Evolutionary conservation across 2,113 vertebrate species (phyloP).

Genomic region (Zosterops japonicus): DNA sequence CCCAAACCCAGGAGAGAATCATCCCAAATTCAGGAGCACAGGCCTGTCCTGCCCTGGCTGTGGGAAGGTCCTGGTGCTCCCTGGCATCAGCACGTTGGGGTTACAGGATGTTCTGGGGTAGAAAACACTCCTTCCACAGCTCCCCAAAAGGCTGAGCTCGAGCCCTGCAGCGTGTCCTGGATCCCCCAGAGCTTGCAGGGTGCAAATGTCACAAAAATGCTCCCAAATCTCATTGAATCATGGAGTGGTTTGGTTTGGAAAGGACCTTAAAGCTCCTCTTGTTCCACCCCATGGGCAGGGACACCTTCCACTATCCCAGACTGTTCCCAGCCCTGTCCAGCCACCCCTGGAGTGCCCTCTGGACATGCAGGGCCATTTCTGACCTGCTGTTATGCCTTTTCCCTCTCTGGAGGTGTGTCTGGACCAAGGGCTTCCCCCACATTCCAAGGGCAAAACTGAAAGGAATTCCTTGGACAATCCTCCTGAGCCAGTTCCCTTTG

Average conservation of each 20-base stretch:
- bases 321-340: not conserved
- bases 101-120: fast-evolving
- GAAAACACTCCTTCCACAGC: not conserved
- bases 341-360: not conserved
- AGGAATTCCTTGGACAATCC: not conserved
- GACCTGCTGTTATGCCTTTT: not conserved
- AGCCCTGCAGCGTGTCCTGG: fast-evolving
- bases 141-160: not conserved
- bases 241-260: not conserved
- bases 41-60: not conserved
- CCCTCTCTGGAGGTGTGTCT: not conserved
- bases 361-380: not conserved
- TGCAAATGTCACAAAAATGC: not conserved
- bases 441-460: not conserved
- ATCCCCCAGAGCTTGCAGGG: fast-evolving
- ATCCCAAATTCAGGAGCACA: not conserved
- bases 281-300: not conserved
- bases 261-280: not conserved
- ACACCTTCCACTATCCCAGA: fast-evolving
- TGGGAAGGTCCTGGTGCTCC: not conserved
- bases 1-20: not conserved
- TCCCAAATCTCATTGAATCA: not conserved
- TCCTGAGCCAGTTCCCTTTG: not conserved
- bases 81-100: fast-evolving
- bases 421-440: not conserved